phyloP scores from a whole-genome alignment of 2,797 vertebrate genomes.

The Brachyrhaphis roseni region DNA sequence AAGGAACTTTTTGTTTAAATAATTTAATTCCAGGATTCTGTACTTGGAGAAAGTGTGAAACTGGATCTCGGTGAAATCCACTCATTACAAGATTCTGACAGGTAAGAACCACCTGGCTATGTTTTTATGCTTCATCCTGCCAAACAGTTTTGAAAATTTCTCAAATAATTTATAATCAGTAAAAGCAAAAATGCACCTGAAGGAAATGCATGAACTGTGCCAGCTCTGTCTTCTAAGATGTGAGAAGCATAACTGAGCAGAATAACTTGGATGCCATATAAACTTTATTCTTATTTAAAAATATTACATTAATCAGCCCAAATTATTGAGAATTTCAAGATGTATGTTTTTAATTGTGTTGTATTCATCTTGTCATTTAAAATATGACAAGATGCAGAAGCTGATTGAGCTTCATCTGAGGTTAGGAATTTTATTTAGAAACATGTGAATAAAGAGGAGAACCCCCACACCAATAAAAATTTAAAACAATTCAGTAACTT shows the following conservation, averaged over 20 bases:
- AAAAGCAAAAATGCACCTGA: neutral
- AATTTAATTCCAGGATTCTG: slow-evolving; percentile 59
- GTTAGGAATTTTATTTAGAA: neutral
- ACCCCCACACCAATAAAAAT: neutral
- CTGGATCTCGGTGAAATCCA: slow-evolving; percentile 64
- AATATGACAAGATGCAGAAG: neutral
- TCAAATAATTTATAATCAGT: too few species aligned
- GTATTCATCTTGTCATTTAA: neutral
- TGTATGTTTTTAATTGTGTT: neutral
- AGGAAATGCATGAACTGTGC: neutral
- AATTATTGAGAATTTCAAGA: neutral
- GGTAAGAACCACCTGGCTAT: slow-evolving; percentile 42
- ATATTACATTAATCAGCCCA: neutral
- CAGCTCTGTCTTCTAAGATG: neutral
- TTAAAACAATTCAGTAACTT: neutral
- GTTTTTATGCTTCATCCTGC: neutral
- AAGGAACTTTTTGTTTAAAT: neutral
- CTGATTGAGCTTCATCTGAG: neutral
- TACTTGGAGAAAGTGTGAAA: slow-evolving; percentile 64
- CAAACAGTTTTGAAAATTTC: neutral
- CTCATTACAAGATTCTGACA: slow-evolving; percentile 58
- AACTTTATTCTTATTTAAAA: neutral
- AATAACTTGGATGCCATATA: neutral
- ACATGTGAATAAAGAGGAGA: neutral
- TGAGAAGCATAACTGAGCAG: neutral